Evolutionary conservation across 2,113 vertebrate genomes (phyloP), one percentile per base, ranked within the genome.

Genomic region (Gadus chalcogrammus): DNA sequence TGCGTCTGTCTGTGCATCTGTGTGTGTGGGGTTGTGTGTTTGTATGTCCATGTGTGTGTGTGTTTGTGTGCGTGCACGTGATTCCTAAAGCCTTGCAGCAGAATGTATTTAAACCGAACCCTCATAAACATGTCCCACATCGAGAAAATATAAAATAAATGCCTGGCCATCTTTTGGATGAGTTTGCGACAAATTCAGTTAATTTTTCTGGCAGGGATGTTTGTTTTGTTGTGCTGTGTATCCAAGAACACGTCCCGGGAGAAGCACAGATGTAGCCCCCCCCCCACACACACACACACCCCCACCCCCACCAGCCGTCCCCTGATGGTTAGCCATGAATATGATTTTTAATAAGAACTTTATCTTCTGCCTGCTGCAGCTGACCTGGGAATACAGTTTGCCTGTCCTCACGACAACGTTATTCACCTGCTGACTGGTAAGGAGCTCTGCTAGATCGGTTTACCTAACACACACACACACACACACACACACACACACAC

Each of bases 151-250:
- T 24, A 31, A 67, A 61, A 38, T 48, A 48, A 13, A 48, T 48
- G 31, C 31, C 31, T 35, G 31, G 31, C 4, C 31, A 35, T 35
- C 31, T 79, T 77, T 73, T 85, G 82, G 71, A 84, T 74, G 77
- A 73, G 42, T 73, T 71, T 74, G 70, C 68, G 73, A 85, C 35
- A 15, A 67, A 69, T 77, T 69, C 61, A 0, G 60, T 65, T 65
- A 53, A 35, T 74, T 72, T 71, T 16, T 76, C 75, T 85, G 85
- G 85, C 80, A 77, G 76, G 63, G 15, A 24, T 13, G 0, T 78
- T 82, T 85, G 81, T 84, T 87, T 86, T 82, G 81, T 84, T 64
- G 79, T 67, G 60, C 68, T 38, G n/a, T 76, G 68, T 71, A 35
- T 35, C 31, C 31, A 35, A 35, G 31, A 35, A 35, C 4, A 5